Conservation (phyloP, 2,797 vertebrate genomes). For the Acrossocheilus fasciatus region DNA sequence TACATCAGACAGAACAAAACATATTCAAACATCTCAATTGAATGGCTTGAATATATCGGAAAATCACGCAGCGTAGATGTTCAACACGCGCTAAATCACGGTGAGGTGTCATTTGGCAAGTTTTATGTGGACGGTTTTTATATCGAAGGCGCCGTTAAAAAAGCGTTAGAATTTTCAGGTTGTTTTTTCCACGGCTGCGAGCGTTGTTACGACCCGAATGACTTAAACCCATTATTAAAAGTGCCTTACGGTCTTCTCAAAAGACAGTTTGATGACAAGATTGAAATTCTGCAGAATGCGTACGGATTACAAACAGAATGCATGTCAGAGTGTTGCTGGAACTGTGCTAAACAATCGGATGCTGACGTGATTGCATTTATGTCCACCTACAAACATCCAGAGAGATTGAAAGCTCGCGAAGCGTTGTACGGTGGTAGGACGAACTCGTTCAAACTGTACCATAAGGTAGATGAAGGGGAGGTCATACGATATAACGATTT, state of each 20-base stretch:
- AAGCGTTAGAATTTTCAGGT: not conserved
- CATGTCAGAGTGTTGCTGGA: conserved; percentile 21
- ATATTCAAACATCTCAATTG: not conserved
- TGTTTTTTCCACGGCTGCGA: not conserved
- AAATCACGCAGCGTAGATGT: not conserved
- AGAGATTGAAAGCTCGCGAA: not conserved
- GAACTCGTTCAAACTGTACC: not conserved
- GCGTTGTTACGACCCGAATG: not conserved
- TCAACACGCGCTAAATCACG: not conserved
- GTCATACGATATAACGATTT: not conserved
- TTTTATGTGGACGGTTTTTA: not conserved
- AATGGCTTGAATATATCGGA: not conserved
- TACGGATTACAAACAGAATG: not conserved
- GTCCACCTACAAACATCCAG: conserved; percentile 8
- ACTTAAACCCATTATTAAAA: not conserved
- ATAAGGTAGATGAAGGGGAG: not conserved
- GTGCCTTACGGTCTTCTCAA: not conserved
- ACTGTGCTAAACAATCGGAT: not conserved
- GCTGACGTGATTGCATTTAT: not conserved
- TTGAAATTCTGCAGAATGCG: not conserved
- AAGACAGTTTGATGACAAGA: not conserved
- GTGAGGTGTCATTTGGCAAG: not conserved
- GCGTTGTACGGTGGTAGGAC: not conserved
- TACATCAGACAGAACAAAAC: not conserved
- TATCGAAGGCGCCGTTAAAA: not conserved